These are phyloP conservation scores for Chionoecetes opilio DNA, from an alignment of 1,140 invertebrate species.

Conservation along the genomic window DNA sequence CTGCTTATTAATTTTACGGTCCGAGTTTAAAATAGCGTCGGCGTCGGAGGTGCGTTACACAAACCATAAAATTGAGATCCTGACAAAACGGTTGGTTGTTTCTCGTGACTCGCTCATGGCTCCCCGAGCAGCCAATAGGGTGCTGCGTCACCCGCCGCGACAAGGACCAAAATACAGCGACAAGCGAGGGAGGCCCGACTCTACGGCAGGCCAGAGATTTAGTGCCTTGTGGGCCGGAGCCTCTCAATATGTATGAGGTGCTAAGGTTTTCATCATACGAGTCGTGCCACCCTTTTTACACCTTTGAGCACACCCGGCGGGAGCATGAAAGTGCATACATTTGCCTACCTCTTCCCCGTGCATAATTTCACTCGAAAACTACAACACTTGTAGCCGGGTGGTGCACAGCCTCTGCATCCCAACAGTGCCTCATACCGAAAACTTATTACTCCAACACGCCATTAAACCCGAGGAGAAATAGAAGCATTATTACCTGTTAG, in stretches of 20 bases:
- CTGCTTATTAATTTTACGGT: conserved; percentile 80
- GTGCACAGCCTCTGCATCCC: not conserved
- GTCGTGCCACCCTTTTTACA: conserved; percentile 77
- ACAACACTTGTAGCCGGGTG: conserved; percentile 46
- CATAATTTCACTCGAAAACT: conserved; percentile 74
- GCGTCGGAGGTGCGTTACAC: conserved; percentile 79
- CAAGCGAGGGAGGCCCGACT: conserved; percentile 57
- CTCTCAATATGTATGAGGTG: conserved; percentile 79
- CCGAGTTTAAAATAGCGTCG: conserved; percentile 79
- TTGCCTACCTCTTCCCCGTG: conserved; percentile 65
- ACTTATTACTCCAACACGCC: conserved; percentile 45
- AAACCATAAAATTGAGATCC: conserved; percentile 79
- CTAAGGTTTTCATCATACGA: conserved; percentile 79
- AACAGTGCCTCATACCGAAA: conserved; percentile 12
- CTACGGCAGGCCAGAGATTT: conserved; percentile 51
- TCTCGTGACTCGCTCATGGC: conserved; percentile 78
- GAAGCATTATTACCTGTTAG: conserved; percentile 14
- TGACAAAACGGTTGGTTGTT: conserved; percentile 78
- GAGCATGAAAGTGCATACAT: conserved; percentile 78
- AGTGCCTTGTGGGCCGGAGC: conserved; percentile 74
- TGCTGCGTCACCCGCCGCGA: conserved; percentile 62
- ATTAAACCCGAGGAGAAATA: conserved; percentile 47
- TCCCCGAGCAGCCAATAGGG: conserved; percentile 65
- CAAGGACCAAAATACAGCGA: conserved; percentile 70
- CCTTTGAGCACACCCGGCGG: conserved; percentile 73